Base-by-base conservation (phyloP, 2,797 vertebrate species). In the Gymnodraco acuticeps region DNA sequence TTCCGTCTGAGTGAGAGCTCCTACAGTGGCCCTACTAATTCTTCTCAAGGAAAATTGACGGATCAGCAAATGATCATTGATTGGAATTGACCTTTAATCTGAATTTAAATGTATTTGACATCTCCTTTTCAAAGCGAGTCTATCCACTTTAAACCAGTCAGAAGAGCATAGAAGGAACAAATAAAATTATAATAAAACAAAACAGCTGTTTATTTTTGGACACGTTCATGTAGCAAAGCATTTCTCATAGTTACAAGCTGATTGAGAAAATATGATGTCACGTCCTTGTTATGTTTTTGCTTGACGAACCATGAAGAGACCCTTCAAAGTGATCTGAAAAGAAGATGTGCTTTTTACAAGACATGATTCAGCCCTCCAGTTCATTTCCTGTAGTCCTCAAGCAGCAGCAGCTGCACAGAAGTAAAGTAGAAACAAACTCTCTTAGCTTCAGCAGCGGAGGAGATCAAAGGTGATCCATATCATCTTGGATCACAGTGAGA, bases 381-480 rank as follows among this genome's bases (percentile, higher is more conserved):
- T 14, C 27, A n/a, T 63, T n/a, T 64, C 10, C 33, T 16, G 48
- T n/a, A 52, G 56, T 27, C 17, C 5, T 41, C 13, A 55, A 50
- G 19, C 3, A 5, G 58, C 3, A 5, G 58, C 41, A 47, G 48
- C 27, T 27, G 27, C 27, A 4, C 19, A 42, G 46, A 59, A 23
- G 55, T 58, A 6, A 15, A n/a, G 33, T 11, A n/a, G 33, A 51
- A 51, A 27, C 55, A 51, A 42, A 70, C 53, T 56, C 33, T 3
- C 15, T 27, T 27, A 5, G 55, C 15, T 48, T 59, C 9, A 46
- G 45, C 50, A 33, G 43, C 17, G 19, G 17, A 13, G 15, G n/a
- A 54, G 23, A 55, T 45, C 48, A 70, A 53, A 61, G 38, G 47
- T 61, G 58, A 70, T 70, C 33, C 47, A 70, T 20, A 70, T 60